Percentiles rank a stretch among this genome's conserved stretches.
phyloP scores from a whole-genome alignment of 1,140 invertebrate genomes.

The Zaprionus africanus region DNA sequence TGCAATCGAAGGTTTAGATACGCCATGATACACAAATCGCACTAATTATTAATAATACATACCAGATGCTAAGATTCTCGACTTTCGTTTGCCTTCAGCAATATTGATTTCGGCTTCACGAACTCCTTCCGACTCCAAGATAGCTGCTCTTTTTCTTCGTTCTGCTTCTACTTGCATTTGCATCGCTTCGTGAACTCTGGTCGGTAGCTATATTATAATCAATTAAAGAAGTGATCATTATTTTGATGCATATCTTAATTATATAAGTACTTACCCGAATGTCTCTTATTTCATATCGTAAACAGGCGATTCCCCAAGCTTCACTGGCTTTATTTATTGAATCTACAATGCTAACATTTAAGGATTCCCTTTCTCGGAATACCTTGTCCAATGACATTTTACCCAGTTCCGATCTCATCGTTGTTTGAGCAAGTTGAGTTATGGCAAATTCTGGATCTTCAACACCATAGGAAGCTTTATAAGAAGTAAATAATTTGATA shows the following conservation, averaged over 20 bases:
- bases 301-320: constrained; percentile 98
- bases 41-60: not conserved
- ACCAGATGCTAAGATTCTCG: constrained; percentile 97
- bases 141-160: constrained; percentile 96
- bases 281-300: constrained; percentile 96
- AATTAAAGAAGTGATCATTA: not conserved
- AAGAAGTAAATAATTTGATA: constrained; percentile 25
- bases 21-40: too few relatives aligned
- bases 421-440: constrained; percentile 99
- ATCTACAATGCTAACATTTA: constrained; percentile 98
- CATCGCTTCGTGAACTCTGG: constrained; percentile 98
- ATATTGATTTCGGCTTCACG: constrained; percentile 98
- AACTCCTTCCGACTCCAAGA: constrained; percentile 98
- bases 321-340: constrained; percentile 99
- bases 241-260: not conserved
- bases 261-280: constrained; percentile 87
- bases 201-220: constrained; percentile 87
- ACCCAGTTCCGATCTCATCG: constrained; percentile 99
- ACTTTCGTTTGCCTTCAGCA: constrained; percentile 96
- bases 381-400: constrained; percentile 99
- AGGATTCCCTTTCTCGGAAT: constrained; percentile 97
- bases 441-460: constrained; percentile 99
- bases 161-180: constrained; percentile 99
- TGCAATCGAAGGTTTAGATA: not conserved
- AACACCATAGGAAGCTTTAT: constrained; percentile 96